phyloP scores from a whole-genome alignment of 2,888 invertebrate genomes.

The Taphrorychus bicolor region DNA sequence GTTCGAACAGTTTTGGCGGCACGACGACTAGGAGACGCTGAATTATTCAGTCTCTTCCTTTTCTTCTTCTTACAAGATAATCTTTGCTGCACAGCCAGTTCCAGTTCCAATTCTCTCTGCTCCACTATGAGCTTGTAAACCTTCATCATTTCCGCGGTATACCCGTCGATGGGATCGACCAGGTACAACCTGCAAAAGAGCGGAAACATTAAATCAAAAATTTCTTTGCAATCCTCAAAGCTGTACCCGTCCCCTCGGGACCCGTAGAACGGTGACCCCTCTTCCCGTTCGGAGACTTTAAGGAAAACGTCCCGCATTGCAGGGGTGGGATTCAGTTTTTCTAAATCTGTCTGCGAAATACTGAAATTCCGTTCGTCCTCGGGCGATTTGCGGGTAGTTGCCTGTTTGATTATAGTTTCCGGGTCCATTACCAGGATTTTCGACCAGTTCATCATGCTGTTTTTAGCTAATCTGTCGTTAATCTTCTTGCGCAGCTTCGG shows the following conservation, averaged over 20 bases:
- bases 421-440: constrained; percentile 71
- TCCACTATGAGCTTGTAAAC: constrained; percentile 63
- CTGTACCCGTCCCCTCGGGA: constrained; percentile 50
- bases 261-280: constrained; percentile 1
- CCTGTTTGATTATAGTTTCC: constrained; percentile 67
- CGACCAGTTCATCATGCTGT: constrained; percentile 71
- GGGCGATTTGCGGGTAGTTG: constrained; percentile 58
- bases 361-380: constrained; percentile 58
- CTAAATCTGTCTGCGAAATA: constrained; percentile 59
- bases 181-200: constrained; percentile 32
- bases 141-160: constrained; percentile 67
- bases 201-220: background rate
- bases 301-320: constrained; percentile 75
- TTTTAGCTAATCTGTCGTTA: constrained; percentile 56
- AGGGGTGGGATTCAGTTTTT: constrained; percentile 69
- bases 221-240: background rate
- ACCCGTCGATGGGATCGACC: constrained; percentile 55
- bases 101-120: constrained; percentile 16
- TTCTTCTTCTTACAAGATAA: constrained; percentile 15
- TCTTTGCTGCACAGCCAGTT: constrained; percentile 38
- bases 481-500: constrained; percentile 61
- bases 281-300: constrained; percentile 55
- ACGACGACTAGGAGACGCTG: constrained; percentile 28
- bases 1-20: background rate
- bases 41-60: constrained; percentile 28